Percentiles rank a stretch among this genome's conserved stretches.
Conservation (phyloP, 2,113 vertebrate genomes). For the Parus major region DNA sequence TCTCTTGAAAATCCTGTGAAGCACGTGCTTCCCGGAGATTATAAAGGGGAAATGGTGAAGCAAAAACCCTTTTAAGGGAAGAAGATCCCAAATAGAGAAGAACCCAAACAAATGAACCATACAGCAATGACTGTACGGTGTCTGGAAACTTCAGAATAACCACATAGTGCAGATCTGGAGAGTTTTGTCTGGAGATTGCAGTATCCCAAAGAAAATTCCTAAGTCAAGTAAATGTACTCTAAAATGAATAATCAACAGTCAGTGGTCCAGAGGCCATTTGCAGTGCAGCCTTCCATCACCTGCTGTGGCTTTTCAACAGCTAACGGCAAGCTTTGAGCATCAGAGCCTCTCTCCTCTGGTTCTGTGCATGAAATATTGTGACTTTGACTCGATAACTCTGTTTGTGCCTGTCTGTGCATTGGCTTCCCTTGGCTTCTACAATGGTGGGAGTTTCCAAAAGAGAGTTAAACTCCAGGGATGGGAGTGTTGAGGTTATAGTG, state of each 20-base stretch:
- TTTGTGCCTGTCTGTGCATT: conserved; percentile 50
- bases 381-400: conserved; percentile 31
- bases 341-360: conserved; percentile 58
- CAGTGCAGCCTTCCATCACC: conserved; percentile 7
- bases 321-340: conserved; percentile 37
- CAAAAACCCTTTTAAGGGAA: not conserved
- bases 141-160: not conserved
- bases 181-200: not conserved
- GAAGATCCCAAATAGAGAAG: not conserved
- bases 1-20: not conserved
- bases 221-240: not conserved
- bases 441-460: not conserved
- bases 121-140: not conserved
- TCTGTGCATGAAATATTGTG: conserved; percentile 21
- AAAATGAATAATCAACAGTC: not conserved
- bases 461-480: not conserved
- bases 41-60: not conserved
- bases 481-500: not conserved
- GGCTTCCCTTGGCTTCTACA: conserved; percentile 46
- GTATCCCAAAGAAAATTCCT: not conserved
- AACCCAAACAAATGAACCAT: not conserved
- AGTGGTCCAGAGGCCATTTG: not conserved
- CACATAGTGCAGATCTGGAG: not conserved
- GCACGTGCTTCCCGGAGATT: not conserved
- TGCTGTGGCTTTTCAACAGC: conserved; percentile 45